Base-by-base conservation (phyloP, 1,140 invertebrate genomes). In the Batillaria attramentaria region DNA sequence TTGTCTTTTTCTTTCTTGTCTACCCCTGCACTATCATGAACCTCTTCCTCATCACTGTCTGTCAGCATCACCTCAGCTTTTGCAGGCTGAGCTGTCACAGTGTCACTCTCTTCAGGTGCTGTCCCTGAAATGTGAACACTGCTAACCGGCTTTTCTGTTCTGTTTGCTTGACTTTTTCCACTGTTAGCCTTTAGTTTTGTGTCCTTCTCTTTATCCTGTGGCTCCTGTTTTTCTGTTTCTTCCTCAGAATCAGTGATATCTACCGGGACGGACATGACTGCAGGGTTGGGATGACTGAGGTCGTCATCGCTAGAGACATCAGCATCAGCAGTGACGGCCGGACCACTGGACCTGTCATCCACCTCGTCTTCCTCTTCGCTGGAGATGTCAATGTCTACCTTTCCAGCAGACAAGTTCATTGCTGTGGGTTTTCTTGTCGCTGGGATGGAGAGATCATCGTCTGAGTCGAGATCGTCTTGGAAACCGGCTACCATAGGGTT, bases 401-500 rank as follows among this genome's bases (percentile, higher is more conserved):
- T 73, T 0, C 42, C 65, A 69, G 20, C 65, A 35, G 39, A 13
- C 0, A 39, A 10, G n/a, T 35, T 28, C 5, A 37, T 10, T 10
- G 72, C 77, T 33, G 78, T 54, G 60, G 79, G 46, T 70, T 10
- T 80, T 75, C 6, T 69, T 24, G 13, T 60, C 72, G 54, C 75
- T 35, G 65, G 79, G 33, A 83, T 79, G 33, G 75, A 72, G 31
- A 81, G 82, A 68, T 90, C 91, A 89, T 98, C 96, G 74, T 90
- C 88, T 39, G 88, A 90, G 74, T 91, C 90, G 0, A 91, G 76
- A 68, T 91, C 90, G 89, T 97, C 96, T 90, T 96, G 95, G 81
- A 96, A 95, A 79, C 94, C 94, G 33, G 95, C 95, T 0, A 98
- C 96, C 87, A 97, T 92, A 39, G 96, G 97, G 93, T 98, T 97